Evolutionary conservation across 2,888 invertebrate genomes (phyloP).

Genomic region (Morinoia aosen): DNA sequence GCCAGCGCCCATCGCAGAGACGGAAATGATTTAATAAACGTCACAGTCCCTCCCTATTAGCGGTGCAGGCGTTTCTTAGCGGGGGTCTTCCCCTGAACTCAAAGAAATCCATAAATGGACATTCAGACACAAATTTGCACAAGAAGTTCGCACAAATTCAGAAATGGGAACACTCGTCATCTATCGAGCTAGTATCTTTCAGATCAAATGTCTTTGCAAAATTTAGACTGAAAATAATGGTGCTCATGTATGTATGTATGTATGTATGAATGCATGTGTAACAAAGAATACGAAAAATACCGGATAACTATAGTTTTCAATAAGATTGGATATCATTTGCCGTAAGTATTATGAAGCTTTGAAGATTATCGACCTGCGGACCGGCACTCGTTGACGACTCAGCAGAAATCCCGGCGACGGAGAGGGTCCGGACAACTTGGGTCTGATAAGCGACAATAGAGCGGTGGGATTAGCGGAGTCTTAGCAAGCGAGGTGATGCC

Average conservation of each 20-base stretch:
- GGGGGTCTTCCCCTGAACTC: background rate
- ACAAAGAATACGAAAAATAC: background rate
- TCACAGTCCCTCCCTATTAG: slow-evolving; percentile 44
- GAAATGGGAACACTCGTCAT: background rate
- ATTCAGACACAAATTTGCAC: background rate
- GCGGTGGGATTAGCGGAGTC: background rate
- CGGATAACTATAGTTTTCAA: background rate
- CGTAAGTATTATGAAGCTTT: background rate
- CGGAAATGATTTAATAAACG: slow-evolving; percentile 47
- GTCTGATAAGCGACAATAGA: slow-evolving; percentile 31
- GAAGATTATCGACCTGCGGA: background rate
- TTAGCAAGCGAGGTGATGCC: slow-evolving; percentile 7
- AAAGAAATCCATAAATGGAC: background rate
- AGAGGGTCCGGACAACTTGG: background rate
- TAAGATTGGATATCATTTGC: background rate
- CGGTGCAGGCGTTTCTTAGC: background rate
- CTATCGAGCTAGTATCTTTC: background rate
- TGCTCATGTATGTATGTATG: no score
- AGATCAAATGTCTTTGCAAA: background rate
- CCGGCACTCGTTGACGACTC: slow-evolving; percentile 16
- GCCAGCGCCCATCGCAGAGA: background rate
- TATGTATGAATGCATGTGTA: background rate
- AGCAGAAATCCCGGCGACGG: slow-evolving; percentile 31
- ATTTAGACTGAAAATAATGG: background rate
- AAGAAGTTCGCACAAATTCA: background rate